Evolutionary conservation across 1,140 invertebrate species (phyloP).

Genomic region (Cheumatopsyche charites): DNA sequence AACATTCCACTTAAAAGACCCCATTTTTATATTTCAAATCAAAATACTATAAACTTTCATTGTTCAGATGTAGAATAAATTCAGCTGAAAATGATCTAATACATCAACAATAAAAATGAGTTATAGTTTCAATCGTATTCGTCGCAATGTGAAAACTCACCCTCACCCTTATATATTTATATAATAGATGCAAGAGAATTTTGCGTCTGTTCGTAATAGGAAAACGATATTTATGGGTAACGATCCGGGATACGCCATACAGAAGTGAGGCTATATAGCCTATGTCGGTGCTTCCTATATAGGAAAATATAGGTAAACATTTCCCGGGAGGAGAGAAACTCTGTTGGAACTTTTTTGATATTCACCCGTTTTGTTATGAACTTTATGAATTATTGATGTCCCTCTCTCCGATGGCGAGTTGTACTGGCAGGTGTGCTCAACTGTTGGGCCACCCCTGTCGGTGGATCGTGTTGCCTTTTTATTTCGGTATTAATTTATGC

Average conservation of each 20-base stretch:
- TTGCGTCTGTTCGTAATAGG: slow-evolving; percentile 8
- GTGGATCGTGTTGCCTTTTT: neutral
- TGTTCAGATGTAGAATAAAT: too few species aligned
- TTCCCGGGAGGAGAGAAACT: slow-evolving; percentile 29
- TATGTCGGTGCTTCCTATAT: too few species aligned
- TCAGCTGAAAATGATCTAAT: too few species aligned
- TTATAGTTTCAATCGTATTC: too few species aligned
- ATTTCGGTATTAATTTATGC: neutral
- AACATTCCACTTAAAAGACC: too few species aligned
- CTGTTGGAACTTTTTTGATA: slow-evolving; percentile 29
- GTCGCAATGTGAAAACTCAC: too few species aligned
- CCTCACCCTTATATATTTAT: too few species aligned
- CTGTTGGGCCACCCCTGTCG: neutral
- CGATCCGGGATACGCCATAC: neutral
- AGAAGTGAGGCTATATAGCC: too few species aligned
- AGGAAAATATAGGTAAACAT: slow-evolving; percentile 29
- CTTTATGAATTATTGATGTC: slow-evolving; percentile 38
- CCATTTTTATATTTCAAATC: too few species aligned
- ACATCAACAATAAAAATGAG: too few species aligned
- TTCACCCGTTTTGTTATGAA: slow-evolving; percentile 40
- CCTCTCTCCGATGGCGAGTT: slow-evolving; percentile 21
- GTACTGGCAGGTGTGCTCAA: slow-evolving; percentile 21
- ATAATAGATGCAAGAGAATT: too few species aligned
- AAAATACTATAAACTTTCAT: too few species aligned
- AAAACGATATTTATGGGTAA: slow-evolving; percentile 25